Evolutionary conservation across 2,797 vertebrate species (phyloP), one percentile per base, ranked within the genome.

Genomic region (Pampus argenteus): DNA sequence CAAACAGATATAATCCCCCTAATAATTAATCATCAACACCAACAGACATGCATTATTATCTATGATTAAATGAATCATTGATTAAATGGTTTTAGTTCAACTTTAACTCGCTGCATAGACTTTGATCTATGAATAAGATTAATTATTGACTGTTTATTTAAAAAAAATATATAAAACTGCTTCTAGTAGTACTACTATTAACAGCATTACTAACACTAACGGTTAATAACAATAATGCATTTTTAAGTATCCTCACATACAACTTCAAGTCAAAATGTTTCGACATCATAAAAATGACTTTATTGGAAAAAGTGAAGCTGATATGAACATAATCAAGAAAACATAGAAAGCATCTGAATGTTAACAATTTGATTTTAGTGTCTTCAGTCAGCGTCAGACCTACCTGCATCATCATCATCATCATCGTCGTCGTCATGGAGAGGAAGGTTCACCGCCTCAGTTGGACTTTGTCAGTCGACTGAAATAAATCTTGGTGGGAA

Each of bases 381-480:
- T n/a, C 10, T 54, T 31, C 17, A n/a, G 51, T n/a, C 26, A 29
- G 51, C n/a, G 18, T 54, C 4, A 49, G 25, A 29, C 18, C 26
- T 64, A 79, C 80, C 73, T 81, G 58, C 29, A 59, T 48, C 34
- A 4, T 59, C 62, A 1, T 55, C 28, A n/a, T n/a, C n/a, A n/a
- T n/a, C n/a, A n/a, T n/a, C 29, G 55, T 48, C 34, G 3, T 59
- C 62, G 1, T 55, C 28, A 15, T 10, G 17, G 5, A 51, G 66
- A 56, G 18, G 47, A 62, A 5, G 10, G 3, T 22, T 26, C 22
- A 18, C 28, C 9, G 40, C 31, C 31, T 42, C 17, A 18, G 59
- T 17, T 42, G 42, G 4, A 40, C 55, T 47, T 22, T 1, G 13
- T 47, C 8, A 7, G 22, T 49, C 31, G 26, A 48, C 2, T 71